Percentiles rank a stretch among this genome's conserved stretches.
Conservation (phyloP, 2,797 vertebrate species). For the Limnodromus scolopaceus region DNA sequence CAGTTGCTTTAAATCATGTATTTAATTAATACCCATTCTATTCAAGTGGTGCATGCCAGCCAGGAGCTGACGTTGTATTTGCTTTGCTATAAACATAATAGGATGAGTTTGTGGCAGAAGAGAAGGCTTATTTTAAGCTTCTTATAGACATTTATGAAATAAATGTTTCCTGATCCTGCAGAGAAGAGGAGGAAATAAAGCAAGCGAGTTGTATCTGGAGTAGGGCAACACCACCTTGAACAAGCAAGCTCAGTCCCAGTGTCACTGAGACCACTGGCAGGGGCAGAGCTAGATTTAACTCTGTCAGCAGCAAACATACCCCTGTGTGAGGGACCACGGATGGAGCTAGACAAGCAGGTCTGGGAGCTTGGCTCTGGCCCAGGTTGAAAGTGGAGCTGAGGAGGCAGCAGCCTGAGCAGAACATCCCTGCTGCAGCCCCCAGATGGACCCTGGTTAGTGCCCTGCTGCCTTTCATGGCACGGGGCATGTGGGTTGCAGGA, state of each 20-base stretch:
- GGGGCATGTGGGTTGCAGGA: neutral
- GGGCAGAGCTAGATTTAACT: neutral
- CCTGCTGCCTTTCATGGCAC: neutral
- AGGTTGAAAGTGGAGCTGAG: neutral
- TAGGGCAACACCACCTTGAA: conserved; percentile 37
- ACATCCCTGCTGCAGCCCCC: neutral
- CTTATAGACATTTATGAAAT: conserved; percentile 71
- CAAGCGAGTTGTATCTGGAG: conserved; percentile 8
- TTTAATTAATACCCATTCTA: conserved; percentile 71
- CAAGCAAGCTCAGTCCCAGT: neutral
- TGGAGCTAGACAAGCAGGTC: neutral
- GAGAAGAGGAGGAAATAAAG: conserved; percentile 12
- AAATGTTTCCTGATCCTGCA: conserved; percentile 53
- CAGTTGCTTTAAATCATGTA: conserved; percentile 51
- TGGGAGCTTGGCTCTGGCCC: neutral
- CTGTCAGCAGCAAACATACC: neutral
- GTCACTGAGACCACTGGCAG: neutral
- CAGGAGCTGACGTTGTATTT: conserved; percentile 26
- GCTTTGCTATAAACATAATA: conserved; percentile 58
- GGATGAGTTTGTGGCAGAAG: conserved; percentile 41
- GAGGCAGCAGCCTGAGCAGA: neutral
- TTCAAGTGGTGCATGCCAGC: conserved; percentile 25
- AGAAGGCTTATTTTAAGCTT: conserved; percentile 74
- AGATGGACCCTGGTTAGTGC: neutral
- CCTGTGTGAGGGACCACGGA: neutral